Base-by-base conservation (phyloP, 2,797 vertebrate species). In the Chelon labrosus region DNA sequence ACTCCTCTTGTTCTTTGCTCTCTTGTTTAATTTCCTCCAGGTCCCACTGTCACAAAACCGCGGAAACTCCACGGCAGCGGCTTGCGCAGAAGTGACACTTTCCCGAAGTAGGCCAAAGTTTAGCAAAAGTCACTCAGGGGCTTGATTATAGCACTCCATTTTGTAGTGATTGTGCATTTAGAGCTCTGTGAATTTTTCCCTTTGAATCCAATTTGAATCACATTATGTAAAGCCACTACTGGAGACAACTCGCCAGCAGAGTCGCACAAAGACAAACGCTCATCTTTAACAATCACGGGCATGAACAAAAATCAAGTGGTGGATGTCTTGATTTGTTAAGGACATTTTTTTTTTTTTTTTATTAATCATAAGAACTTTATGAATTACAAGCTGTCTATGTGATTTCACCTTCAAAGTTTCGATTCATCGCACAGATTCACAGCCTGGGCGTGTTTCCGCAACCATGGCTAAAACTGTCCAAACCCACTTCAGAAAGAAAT, bases 41-140 rank as follows among this genome's bases (percentile, higher is more conserved):
- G 85, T 91, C 89, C 84, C 65, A 68, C 80, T 91, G 86, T 91
- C 87, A 88, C 81, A 80, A 83, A 89, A 74, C 59, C 51, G 22
- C 54, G 37, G 14, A 74, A 85, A 80, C 58, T 78, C 42, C 53
- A 52, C 13, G 0, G 53, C 63, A 77, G 31, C 7, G 37, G 35
- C 17, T 19, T 81, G 54, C 31, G 47, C 58, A 54, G 77, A 79
- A 85, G 89, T 81, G 86, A 85, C 75, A 86, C 71, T 84, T 82
- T 85, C 65, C 62, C 53, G 73, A 88, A 90, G 78, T 89, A 86
- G 89, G 89, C 55, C 88, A 89, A 89, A 88, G 83, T 89, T 89
- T 60, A 74, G 37, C 57, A 61, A 75, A 86, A 88, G 80, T 87
- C 82, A 84, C 62, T 74, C 64, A 61, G 65, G 59, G 82, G 82